phyloP scores from a whole-genome alignment of 1,140 invertebrate genomes.

The Drosophila bocki region DNA sequence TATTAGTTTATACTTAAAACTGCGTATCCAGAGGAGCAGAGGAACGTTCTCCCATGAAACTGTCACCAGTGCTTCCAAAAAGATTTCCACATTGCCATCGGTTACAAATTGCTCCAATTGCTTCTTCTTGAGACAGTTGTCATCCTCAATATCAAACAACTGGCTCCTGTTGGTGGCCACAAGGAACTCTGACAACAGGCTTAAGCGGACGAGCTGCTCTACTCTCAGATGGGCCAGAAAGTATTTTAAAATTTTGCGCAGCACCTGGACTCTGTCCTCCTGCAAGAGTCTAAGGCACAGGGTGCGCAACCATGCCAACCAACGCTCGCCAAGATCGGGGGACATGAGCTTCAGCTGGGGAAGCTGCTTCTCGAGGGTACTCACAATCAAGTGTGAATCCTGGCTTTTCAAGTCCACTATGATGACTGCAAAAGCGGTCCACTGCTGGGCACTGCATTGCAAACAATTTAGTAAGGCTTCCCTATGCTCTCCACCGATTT shows the following conservation, averaged over 20 bases:
- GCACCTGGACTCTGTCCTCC: too few species aligned
- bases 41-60: background rate
- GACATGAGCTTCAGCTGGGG: background rate
- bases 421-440: constrained; percentile 1
- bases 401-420: background rate
- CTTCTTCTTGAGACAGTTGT: background rate
- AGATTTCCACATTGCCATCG: background rate
- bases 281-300: background rate
- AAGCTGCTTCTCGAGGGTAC: background rate
- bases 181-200: background rate
- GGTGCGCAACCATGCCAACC: background rate
- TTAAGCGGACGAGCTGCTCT: background rate
- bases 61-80: background rate
- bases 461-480: too few species aligned
- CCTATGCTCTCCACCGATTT: too few species aligned
- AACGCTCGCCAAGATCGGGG: background rate
- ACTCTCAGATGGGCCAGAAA: background rate
- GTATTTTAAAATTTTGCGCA: background rate
- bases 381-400: background rate
- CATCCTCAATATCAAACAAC: background rate
- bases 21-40: background rate
- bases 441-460: constrained; percentile 4
- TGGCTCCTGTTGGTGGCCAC: background rate
- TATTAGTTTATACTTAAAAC: background rate
- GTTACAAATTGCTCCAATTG: background rate